Percentiles rank a stretch among this genome's conserved stretches.
phyloP scores from a whole-genome alignment of 2,113 vertebrate species.

The Callospermophilus lateralis region DNA sequence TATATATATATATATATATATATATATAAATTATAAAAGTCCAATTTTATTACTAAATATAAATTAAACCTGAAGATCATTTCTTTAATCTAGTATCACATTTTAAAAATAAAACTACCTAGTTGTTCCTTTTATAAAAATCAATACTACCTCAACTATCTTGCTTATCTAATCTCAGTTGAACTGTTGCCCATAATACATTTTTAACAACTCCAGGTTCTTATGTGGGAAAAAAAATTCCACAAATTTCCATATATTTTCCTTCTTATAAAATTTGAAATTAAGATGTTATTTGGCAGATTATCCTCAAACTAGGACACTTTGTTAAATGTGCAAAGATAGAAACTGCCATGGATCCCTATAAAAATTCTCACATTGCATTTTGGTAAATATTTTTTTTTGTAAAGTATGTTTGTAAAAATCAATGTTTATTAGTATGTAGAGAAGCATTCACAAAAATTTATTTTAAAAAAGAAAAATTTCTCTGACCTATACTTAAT shows the following conservation, averaged over 20 bases:
- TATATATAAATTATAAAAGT: too few relatives aligned
- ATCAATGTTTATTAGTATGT: background rate
- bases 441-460: background rate
- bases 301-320: background rate
- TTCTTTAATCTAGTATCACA: background rate
- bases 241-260: background rate
- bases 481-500: background rate
- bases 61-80: background rate
- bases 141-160: background rate
- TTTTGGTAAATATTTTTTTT: background rate
- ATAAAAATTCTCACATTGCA: background rate
- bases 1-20: too few relatives aligned
- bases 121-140: background rate
- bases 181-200: background rate
- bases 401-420: background rate
- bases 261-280: background rate
- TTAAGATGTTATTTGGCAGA: background rate
- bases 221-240: too few relatives aligned
- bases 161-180: background rate
- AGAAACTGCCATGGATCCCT: background rate
- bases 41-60: background rate
- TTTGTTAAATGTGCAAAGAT: background rate
- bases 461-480: background rate
- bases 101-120: background rate
- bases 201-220: too few relatives aligned